Base-by-base conservation (phyloP, 2,888 invertebrate genomes). In the Cerceris rybyensis region DNA sequence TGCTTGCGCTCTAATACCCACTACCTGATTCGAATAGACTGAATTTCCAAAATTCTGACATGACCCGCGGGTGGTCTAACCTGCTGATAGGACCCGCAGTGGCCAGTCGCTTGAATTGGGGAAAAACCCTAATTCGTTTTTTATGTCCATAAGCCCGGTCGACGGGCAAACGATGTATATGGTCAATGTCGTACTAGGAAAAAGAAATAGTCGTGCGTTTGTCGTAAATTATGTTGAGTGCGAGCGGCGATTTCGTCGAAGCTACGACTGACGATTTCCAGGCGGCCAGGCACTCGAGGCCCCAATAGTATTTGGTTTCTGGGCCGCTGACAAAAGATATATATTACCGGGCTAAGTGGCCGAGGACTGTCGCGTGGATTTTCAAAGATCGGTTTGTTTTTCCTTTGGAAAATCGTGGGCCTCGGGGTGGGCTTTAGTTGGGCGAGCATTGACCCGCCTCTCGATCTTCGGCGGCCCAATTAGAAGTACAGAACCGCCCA, bases 1-100 rank as follows among this genome's bases (percentile, higher is more conserved):
- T 54, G 16, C 54, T 54, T 54, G 54, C 54, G 54, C 54, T 2
- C 54, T 54, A 54, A 28, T 28, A 28, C 28, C 28, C 4, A 28
- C 28, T 28, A 28, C 2, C 28, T 28, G 28, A 28, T 28, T 28
- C 28, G 28, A 28, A 28, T 28, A 28, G 28, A 28, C 28, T 1
- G 28, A 28, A 28, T 28, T 28, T 54, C 54, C 54, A 54, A 54
- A 54, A 54, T 54, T 54, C 54, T 54, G 6, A 54, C 54, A 7
- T 54, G 54, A 7, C 54, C 54, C 54, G 54, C 54, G 7, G 6
- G 54, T 54, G 54, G 54, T 54, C 54, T 54, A 7, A 7, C 54
- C 54, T 54, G 54, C 54, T 7, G 54, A 54, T 54, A 54, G 54
- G 7, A 8, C 54, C 7, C 54, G 7, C 54, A 2, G n/a, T 16